Conservation (phyloP, 2,888 invertebrate species). For the Eubasilissa splendida region DNA sequence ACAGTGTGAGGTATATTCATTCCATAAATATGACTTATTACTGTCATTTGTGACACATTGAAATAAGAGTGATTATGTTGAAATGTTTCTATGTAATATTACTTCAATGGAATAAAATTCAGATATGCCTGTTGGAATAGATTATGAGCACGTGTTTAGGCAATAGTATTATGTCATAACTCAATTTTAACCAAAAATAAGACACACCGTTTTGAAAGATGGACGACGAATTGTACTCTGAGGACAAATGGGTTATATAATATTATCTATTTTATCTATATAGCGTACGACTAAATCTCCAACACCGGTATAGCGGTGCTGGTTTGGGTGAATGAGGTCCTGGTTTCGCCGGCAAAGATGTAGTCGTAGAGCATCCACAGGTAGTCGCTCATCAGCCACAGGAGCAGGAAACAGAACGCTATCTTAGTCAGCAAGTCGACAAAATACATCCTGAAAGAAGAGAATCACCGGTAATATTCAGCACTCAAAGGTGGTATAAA, state of each 20-base stretch:
- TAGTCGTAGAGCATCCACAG: constrained; percentile 62
- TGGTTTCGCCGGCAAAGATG: constrained; percentile 40
- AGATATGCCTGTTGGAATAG: not conserved
- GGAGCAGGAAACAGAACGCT: constrained; percentile 77
- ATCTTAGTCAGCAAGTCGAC: constrained; percentile 83
- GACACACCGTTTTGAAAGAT: too few species aligned
- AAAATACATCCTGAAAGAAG: constrained; percentile 86
- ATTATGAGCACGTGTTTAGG: too few species aligned
- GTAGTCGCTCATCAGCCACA: constrained; percentile 72
- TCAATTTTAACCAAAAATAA: too few species aligned
- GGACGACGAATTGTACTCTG: too few species aligned
- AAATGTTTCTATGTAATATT: too few species aligned
- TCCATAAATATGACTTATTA: too few species aligned
- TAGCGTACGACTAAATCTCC: constrained; percentile 7
- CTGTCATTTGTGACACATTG: too few species aligned
- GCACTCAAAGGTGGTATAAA: too few species aligned
- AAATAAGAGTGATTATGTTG: too few species aligned
- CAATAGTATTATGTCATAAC: too few species aligned
- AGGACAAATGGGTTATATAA: not conserved
- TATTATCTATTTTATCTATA: not conserved
- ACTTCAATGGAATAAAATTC: too few species aligned
- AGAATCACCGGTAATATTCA: constrained; percentile 52
- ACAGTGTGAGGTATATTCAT: too few species aligned
- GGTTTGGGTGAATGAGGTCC: constrained; percentile 37
- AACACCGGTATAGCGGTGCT: constrained; percentile 20